Evolutionary conservation across 2,797 vertebrate genomes (phyloP), one percentile per base, ranked within the genome.

Genomic region (Ctenochaetus hawaiiensis): DNA sequence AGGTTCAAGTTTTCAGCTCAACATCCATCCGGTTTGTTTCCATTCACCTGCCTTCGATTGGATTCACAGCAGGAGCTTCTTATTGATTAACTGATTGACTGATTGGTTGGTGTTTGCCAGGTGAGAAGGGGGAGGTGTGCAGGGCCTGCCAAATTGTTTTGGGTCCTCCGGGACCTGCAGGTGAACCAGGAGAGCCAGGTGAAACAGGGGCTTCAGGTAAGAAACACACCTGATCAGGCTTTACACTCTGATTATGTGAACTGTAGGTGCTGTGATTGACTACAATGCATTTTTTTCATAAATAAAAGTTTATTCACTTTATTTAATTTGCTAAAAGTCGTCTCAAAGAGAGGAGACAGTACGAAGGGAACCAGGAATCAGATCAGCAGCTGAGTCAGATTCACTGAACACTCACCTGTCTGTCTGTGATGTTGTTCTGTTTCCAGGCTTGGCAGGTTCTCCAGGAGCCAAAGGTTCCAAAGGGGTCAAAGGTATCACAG

Each of bases 41-140:
- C 41, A 43, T 8, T 12, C 41, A 43, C 41, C 41, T 13, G 26
- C 6, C 16, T 34, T 6, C 16, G 13, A 53, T 3, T 16, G 7
- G 47, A 18, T 18, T 49, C 54, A 37, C 3, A 3, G 6, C 16
- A 26, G 22, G 5, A 47, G 1, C 17, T n/a, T 63, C 17, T 23
- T 62, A 9, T 16, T 64, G 17, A 8, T 0, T 13, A 2, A 17
- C 17, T 44, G 34, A 18, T 18, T 34, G 13, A 23, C 8, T 43
- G 0, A 41, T 65, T 57, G 9, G 9, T 68, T 83, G 18, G 2
- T 69, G 52, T 75, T 67, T 60, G 7, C 45, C 75, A 94, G 94
- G 94, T 75, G 84, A 91, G n/a, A 92, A 88, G 62, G 94, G 94
- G 9, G 73, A 87, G 8, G 0, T 54, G 5, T 94, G 94, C 62